Evolutionary conservation across 35 echinoderm and acorn worm genomes (phyloP).

Genomic region (Holothuria glaberrima): DNA sequence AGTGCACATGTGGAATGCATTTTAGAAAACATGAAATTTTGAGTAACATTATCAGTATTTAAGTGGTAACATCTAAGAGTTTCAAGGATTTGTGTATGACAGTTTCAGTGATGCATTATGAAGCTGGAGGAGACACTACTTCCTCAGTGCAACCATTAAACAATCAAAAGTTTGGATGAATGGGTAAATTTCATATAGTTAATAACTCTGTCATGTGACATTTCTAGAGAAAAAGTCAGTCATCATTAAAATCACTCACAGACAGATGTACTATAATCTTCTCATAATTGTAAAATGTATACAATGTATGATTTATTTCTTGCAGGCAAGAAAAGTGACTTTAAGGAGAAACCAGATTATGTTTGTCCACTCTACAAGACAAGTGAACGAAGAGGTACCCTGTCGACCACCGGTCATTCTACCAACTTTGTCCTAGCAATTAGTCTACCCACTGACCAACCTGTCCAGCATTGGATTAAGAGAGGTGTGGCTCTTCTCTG

Average conservation of each 20-base stretch:
- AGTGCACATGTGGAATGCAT: no score
- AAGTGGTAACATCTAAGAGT: not conserved
- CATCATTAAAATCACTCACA: not conserved
- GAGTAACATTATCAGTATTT: not conserved
- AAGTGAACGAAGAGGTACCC: conserved; percentile 86
- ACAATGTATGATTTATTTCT: not conserved
- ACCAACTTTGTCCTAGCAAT: conserved; percentile 97
- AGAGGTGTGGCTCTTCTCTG: conserved; percentile 93
- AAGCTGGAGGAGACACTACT: no score
- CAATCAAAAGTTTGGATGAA: not conserved
- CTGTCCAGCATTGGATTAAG: conserved; percentile 97
- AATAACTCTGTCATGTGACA: not conserved
- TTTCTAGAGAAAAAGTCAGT: not conserved
- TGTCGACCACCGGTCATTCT: conserved; percentile 98
- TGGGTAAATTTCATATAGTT: no score
- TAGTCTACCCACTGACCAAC: conserved; percentile 85
- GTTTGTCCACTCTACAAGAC: conserved; percentile 97
- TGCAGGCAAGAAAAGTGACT: conserved; percentile 87
- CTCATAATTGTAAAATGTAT: not conserved
- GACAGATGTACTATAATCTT: not conserved
- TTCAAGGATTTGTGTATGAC: not conserved
- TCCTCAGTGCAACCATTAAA: no score
- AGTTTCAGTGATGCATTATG: not conserved
- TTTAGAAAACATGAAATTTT: no score
- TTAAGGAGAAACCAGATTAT: conserved; percentile 84